A percentile compares a stretch with the other conserved stretches of the same genome.
Conservation (phyloP, 2,113 vertebrate genomes). For the Mellivora capensis region DNA sequence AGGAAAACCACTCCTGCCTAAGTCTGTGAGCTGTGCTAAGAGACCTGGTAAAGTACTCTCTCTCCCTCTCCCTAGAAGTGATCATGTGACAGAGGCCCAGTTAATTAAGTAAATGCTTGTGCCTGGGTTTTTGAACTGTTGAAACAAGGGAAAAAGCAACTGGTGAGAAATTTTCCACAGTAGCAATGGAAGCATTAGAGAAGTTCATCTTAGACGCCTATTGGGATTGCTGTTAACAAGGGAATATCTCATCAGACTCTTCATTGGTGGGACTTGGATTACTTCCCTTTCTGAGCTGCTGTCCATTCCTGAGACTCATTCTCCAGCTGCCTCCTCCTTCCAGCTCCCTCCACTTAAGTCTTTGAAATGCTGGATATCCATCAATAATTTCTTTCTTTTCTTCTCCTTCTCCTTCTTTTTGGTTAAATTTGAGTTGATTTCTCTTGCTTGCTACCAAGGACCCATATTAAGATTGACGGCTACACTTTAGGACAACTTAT, state of each 20-base stretch:
- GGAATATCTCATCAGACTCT: rapidly evolving
- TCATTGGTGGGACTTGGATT: rapidly evolving
- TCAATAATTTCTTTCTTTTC: background rate
- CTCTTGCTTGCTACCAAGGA: background rate
- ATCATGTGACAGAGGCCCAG: background rate
- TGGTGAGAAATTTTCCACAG: background rate
- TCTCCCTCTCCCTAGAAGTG: background rate
- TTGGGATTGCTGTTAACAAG: background rate
- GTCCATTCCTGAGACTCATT: background rate
- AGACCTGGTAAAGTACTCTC: background rate
- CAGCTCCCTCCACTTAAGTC: background rate
- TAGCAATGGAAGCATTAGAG: background rate
- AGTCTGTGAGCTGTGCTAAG: background rate
- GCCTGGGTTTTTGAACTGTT: background rate
- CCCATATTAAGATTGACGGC: background rate
- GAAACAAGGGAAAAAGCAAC: background rate
- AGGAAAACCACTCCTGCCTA: background rate
- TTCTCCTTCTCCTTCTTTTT: background rate
- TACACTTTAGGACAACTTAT: background rate
- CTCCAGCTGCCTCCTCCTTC: background rate
- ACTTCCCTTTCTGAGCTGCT: background rate
- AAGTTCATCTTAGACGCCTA: background rate
- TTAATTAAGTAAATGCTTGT: background rate
- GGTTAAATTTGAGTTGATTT: background rate
- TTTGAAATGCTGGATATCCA: background rate